A percentile compares a stretch with the other conserved stretches of the same genome.
phyloP scores from a whole-genome alignment of 1,140 invertebrate species.

The Trichonephila inaurata region DNA sequence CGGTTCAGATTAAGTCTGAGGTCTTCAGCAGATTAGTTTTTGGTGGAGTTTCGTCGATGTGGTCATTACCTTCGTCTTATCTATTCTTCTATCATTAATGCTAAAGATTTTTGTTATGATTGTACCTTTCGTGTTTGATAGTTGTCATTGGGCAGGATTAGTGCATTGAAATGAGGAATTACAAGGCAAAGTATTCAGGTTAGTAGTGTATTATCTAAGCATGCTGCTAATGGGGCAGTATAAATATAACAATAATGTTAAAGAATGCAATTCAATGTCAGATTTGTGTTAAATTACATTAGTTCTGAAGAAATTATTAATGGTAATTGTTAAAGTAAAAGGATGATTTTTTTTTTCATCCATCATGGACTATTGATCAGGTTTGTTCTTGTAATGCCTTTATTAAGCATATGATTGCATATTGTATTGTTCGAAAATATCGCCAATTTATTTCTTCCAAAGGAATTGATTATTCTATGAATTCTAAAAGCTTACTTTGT shows the following conservation, averaged over 20 bases:
- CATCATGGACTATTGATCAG: no score
- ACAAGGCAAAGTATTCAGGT: neutral
- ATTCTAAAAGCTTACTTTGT: no score
- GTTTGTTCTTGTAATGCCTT: no score
- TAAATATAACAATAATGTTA: neutral
- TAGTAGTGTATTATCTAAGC: neutral
- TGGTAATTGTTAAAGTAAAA: neutral
- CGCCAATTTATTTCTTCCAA: no score
- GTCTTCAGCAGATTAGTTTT: constrained; percentile 30
- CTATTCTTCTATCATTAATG: neutral
- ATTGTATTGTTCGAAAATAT: no score
- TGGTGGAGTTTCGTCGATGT: neutral
- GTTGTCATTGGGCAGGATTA: constrained; percentile 8
- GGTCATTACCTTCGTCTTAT: constrained; percentile 7
- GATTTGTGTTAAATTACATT: neutral
- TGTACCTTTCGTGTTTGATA: constrained; percentile 19
- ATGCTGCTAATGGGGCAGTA: neutral
- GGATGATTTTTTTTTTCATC: neutral
- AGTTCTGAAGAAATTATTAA: neutral
- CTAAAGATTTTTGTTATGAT: constrained; percentile 10
- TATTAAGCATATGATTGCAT: no score
- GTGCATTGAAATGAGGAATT: neutral
- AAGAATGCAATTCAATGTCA: neutral
- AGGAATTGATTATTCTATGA: no score
- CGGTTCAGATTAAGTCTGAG: neutral